Conservation (phyloP, 2,888 invertebrate species). For the Ferdinandea cuprea region DNA sequence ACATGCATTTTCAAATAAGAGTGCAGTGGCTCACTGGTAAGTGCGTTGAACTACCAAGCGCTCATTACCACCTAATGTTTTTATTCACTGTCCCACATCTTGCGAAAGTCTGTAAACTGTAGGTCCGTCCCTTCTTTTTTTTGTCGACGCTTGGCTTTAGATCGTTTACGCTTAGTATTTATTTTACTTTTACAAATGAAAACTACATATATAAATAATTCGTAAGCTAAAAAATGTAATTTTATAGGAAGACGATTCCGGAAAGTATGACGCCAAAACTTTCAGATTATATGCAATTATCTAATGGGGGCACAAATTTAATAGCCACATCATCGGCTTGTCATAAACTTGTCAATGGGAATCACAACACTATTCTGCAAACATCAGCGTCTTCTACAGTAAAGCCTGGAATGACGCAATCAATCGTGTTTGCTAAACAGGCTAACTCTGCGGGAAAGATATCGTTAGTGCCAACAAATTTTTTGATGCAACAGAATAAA, state of each 20-base stretch:
- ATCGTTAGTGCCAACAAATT: conserved; percentile 83
- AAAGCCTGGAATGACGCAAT: conserved; percentile 70
- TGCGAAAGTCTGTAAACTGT: no score
- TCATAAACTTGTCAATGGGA: conserved; percentile 68
- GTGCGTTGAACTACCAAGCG: no score
- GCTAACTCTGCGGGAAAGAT: conserved; percentile 78
- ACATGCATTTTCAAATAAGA: no score
- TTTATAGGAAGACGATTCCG: neutral
- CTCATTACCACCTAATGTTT: no score
- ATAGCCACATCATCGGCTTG: conserved; percentile 75
- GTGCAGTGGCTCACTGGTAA: no score
- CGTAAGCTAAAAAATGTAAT: no score
- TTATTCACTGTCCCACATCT: no score
- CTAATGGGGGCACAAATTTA: conserved; percentile 75
- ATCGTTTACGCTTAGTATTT: no score
- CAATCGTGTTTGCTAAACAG: conserved; percentile 56
- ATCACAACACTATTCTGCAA: conserved; percentile 40
- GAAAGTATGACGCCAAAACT: conserved; percentile 75
- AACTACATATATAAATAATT: no score
- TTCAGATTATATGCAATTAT: conserved; percentile 78
- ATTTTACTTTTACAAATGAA: no score
- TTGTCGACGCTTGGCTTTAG: no score
- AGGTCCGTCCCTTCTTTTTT: no score
- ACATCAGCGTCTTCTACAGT: conserved; percentile 49
- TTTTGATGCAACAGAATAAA: conserved; percentile 80